These are phyloP conservation scores for Drosophila macrothrix DNA, from an alignment of 2,888 invertebrate genomes.

Conservation along the genomic window DNA sequence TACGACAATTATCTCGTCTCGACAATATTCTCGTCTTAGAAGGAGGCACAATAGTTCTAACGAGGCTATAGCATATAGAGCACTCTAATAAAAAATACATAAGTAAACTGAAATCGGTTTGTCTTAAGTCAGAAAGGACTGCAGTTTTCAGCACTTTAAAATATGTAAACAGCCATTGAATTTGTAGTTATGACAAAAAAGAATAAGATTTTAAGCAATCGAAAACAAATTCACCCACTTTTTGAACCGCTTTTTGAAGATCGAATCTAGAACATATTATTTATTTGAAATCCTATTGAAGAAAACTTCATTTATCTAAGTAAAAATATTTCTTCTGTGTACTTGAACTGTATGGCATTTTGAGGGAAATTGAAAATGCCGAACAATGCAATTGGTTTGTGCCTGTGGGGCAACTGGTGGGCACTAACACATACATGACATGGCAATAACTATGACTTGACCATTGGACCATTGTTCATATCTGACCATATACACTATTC, in stretches of 20 bases:
- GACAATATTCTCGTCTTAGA: not conserved
- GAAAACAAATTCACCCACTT: not conserved
- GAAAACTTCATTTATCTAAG: not conserved
- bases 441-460: slow-evolving; percentile 81
- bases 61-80: accelerated
- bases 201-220: not conserved
- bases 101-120: not conserved
- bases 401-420: slow-evolving; percentile 16
- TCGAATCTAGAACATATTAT: not conserved
- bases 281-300: not conserved
- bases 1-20: no score
- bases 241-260: not conserved
- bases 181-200: not conserved
- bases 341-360: slow-evolving; percentile 29
- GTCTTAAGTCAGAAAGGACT: not conserved
- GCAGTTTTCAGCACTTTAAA: not conserved
- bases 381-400: slow-evolving; percentile 27
- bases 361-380: slow-evolving; percentile 49
- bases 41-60: not conserved
- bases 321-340: not conserved
- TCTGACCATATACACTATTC: slow-evolving; percentile 35
- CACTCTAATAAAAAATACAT: not conserved
- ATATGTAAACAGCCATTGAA: not conserved
- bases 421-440: slow-evolving; percentile 69
- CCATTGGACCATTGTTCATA: slow-evolving; percentile 81